Percentiles rank a stretch among this genome's conserved stretches.
Conservation (phyloP, 2,113 vertebrate species). For the Rissa tridactyla region DNA sequence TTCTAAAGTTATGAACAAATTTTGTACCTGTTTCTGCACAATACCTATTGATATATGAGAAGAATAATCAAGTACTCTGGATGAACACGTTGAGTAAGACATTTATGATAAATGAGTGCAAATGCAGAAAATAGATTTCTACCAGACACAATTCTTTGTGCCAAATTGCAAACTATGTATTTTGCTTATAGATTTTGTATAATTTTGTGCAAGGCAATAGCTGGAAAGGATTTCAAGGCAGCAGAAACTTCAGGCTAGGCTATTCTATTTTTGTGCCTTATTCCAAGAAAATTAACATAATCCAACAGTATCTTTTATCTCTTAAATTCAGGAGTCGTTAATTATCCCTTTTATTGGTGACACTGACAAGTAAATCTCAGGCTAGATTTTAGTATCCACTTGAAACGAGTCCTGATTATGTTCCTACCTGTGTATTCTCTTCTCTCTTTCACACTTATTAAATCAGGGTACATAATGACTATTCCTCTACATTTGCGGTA, state of each 20-base stretch:
- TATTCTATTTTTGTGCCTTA: background rate
- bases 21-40: background rate
- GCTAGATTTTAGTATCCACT: constrained; percentile 41
- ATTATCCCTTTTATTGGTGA: constrained; percentile 66
- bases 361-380: constrained; percentile 57
- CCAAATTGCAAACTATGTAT: background rate
- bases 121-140: background rate
- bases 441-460: constrained; percentile 36
- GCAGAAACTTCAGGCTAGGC: constrained; percentile 25
- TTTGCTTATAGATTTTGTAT: background rate
- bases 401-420: constrained; percentile 51
- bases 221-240: constrained; percentile 33
- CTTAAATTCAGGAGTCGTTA: constrained; percentile 40
- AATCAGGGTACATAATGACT: constrained; percentile 21
- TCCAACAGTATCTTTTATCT: constrained; percentile 51
- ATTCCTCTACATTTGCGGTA: constrained; percentile 22
- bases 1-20: background rate
- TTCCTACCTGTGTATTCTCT: constrained; percentile 31
- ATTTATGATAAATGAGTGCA: background rate
- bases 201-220: background rate
- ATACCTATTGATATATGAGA: background rate
- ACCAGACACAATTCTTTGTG: background rate
- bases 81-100: background rate
- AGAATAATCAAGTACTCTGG: background rate
- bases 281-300: constrained; percentile 60